Evolutionary conservation across 2,888 invertebrate species (phyloP).

Genomic region (Hydroisotoma schaefferi): DNA sequence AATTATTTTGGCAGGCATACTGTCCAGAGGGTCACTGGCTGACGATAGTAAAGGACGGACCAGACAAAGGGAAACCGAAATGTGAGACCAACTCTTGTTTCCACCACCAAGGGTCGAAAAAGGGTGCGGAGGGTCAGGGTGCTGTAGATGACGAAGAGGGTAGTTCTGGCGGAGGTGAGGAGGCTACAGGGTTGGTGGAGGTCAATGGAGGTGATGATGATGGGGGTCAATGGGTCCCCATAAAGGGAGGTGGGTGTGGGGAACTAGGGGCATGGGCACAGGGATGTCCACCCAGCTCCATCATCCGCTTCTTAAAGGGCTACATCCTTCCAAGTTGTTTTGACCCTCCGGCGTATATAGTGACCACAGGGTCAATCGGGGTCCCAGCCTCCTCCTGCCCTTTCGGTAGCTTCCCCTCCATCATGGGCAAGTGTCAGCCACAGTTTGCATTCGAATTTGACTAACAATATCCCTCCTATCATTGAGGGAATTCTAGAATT

Average conservation of each 20-base stretch:
- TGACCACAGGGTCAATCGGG: slow-evolving; percentile 17
- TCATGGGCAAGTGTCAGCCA: slow-evolving; percentile 32
- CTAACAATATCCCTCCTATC: too few species aligned
- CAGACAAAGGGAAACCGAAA: slow-evolving; percentile 14
- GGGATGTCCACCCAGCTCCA: slow-evolving; percentile 22
- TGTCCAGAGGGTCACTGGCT: slow-evolving; percentile 28
- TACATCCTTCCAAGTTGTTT: slow-evolving; percentile 25
- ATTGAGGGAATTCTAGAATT: too few species aligned
- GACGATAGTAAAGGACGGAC: slow-evolving; percentile 11
- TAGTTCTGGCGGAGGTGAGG: background rate
- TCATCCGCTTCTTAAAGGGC: slow-evolving; percentile 20
- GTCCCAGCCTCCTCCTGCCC: slow-evolving; percentile 23
- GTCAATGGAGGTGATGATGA: slow-evolving; percentile 2
- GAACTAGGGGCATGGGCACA: slow-evolving; percentile 10
- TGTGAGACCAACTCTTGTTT: slow-evolving; percentile 23
- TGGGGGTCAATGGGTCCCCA: slow-evolving; percentile 18
- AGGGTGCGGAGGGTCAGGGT: background rate
- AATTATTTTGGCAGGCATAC: slow-evolving; percentile 25
- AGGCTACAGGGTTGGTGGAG: background rate
- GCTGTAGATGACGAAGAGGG: slow-evolving; percentile 10
- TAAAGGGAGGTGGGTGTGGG: slow-evolving; percentile 32
- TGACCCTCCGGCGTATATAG: slow-evolving; percentile 6
- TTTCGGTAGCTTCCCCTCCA: slow-evolving; percentile 20
- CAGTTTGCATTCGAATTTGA: slow-evolving; percentile 33
- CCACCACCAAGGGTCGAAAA: slow-evolving; percentile 13